These are phyloP conservation scores for Caenorhabditis briggsae DNA, from an alignment of 1,140 invertebrate species.

Conservation along the genomic window DNA sequence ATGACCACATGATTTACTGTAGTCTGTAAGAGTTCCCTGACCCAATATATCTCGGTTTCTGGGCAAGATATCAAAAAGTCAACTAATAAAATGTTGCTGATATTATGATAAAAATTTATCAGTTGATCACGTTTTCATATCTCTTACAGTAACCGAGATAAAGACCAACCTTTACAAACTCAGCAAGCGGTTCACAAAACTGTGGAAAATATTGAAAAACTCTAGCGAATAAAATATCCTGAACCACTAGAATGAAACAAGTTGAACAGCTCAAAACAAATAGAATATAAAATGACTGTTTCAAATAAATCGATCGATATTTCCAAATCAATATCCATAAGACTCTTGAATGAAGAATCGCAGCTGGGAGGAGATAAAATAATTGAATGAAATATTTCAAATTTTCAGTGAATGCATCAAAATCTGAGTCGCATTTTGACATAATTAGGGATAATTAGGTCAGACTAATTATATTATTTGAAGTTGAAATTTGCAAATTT, in stretches of 20 bases:
- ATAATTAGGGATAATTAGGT: not conserved
- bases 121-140: no score
- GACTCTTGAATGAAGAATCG: not conserved
- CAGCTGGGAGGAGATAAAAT: conserved; percentile 5
- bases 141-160: not conserved
- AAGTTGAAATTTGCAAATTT: not conserved
- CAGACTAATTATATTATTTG: conserved; percentile 2
- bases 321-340: conserved; percentile 4
- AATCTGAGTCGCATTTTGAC: not conserved
- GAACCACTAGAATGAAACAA: conserved; percentile 4
- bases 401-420: not conserved
- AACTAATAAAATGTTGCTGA: no score
- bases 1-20: no score
- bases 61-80: no score
- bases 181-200: not conserved
- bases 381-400: conserved; percentile 17
- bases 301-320: conserved; percentile 32
- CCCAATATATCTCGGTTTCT: no score
- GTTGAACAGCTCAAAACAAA: not conserved
- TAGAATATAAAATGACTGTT: conserved; percentile 24
- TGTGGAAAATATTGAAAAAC: conserved; percentile 35
- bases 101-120: no score
- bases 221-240: conserved; percentile 42
- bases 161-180: not conserved
- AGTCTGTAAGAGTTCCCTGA: no score